Evolutionary conservation across 2,888 invertebrate genomes (phyloP), one percentile per base, ranked within the genome.

Genomic region (Melinaea marsaeus): DNA sequence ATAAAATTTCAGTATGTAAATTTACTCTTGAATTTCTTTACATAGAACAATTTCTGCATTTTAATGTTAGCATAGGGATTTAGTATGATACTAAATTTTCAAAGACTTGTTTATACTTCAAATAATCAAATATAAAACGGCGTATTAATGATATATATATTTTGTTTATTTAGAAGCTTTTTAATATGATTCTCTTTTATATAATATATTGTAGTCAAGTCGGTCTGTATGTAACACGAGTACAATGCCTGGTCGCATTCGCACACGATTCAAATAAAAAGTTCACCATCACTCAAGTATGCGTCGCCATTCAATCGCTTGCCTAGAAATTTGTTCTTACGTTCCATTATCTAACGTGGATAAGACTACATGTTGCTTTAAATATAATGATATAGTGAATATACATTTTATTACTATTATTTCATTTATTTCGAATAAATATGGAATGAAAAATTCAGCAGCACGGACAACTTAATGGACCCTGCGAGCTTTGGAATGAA

Each of bases 241-340:
- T 57, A 55, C 46, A 58, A 54, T 54, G 54, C 54, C 62, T 71
- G 79, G 75, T 78, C 85, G 84, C 90, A 90, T 90, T 90, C 87
- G 80, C 80, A 87, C 90, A 90, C 90, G 90, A 88, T 88, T 90
- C 90, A 90, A 90, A 90, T 90, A 90, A 90, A 89, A 90, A 90
- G 89, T 86, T 85, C 87, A 80, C 86, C 83, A 86, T 89, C 90
- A 89, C 88, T 90, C 90, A 90, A 90, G 88, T 90, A 90, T 90
- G 90, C 90, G 86, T 81, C 86, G 85, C 87, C 83, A 86, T 89
- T 87, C 86, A 85, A 84, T 83, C 81, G 85, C 82, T 80, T 83
- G 85, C 84, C 85, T 83, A 84, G 86, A 86, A 87, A 88, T 88
- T 85, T 84, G 76, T 79, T 80, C 80, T 66, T 74, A 73, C 76